phyloP scores from a whole-genome alignment of 2,888 invertebrate genomes.

The Stomorhina lunata region DNA sequence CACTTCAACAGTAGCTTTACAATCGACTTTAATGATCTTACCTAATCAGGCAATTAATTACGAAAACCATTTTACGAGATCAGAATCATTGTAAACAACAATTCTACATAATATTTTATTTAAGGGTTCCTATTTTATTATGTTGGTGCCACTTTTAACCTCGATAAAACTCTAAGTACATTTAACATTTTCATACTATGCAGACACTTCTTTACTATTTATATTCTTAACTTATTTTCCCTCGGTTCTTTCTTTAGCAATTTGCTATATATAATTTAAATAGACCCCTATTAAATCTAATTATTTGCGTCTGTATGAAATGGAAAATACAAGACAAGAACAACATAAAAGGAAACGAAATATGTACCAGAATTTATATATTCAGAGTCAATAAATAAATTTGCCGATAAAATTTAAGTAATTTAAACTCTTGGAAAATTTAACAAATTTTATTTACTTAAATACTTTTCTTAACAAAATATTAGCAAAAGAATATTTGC shows the following conservation, averaged over 20 bases:
- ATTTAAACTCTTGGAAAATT: background rate
- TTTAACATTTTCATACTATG: background rate
- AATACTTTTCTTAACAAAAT: background rate
- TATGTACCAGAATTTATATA: background rate
- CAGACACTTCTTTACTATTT: background rate
- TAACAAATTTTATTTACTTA: background rate
- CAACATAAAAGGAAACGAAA: background rate
- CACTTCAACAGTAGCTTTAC: too few relatives aligned
- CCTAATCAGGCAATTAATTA: too few relatives aligned
- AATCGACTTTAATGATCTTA: too few relatives aligned
- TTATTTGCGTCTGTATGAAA: constrained; percentile 29
- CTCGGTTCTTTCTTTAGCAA: background rate
- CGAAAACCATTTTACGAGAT: too few relatives aligned
- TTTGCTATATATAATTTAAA: background rate
- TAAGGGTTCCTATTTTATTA: too few relatives aligned
- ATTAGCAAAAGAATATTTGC: background rate
- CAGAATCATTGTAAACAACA: too few relatives aligned
- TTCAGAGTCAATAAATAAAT: background rate
- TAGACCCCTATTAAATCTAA: constrained; percentile 46
- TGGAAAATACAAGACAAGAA: background rate
- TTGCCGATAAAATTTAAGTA: background rate
- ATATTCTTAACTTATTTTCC: background rate
- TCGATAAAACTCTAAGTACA: background rate
- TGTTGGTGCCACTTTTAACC: background rate
- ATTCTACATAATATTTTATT: too few relatives aligned